Evolutionary conservation across 2,113 vertebrate species (phyloP), one percentile per base, ranked within the genome.

Genomic region (Sphyrna mokarran): DNA sequence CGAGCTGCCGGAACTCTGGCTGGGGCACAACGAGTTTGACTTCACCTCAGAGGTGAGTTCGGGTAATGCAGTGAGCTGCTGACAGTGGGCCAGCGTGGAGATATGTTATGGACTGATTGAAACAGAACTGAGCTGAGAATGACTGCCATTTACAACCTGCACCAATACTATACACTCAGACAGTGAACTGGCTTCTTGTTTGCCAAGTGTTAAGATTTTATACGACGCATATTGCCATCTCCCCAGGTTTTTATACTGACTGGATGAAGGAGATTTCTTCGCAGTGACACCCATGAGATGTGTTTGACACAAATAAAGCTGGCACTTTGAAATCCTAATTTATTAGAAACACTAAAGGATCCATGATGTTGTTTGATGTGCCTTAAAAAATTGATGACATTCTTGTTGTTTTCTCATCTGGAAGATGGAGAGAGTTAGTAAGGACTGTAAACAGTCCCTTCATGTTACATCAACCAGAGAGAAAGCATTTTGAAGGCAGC

Each of bases 21-120:
- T 99, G 96, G 97, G 98, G 68, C 98, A 98, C 96, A 98, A 98
- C 69, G 98, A 99, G 97, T 98, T 99, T 95, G 98, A 98, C 96
- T 98, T 98, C 95, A 97, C 97, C 90, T 97, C 97, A 0, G 98
- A 98, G 20, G 97, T 98, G 48, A 97, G 97, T 0, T 97, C 97
- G 10, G 97, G 98, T 22, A 87, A 54, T 26, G 85, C 61, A 61
- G 61, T 93, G 33, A 94, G 63, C 66, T 98, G 97, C 97, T 97
- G 97, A 96, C 72, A 26, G 23, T 8, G 76, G 22, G 63, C 86
- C 69, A 16, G 61, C 68, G 43, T 69, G 89, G 33, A 16, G 10
- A 43, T 23, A 66, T 48, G 37, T 48, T 94, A 10, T 3, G 66
- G 29, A 72, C 40, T 29, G 22, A 14, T 72, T 76, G 18, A 48